Base-by-base conservation (phyloP, 2,113 vertebrate genomes). In the Calonectris borealis region DNA sequence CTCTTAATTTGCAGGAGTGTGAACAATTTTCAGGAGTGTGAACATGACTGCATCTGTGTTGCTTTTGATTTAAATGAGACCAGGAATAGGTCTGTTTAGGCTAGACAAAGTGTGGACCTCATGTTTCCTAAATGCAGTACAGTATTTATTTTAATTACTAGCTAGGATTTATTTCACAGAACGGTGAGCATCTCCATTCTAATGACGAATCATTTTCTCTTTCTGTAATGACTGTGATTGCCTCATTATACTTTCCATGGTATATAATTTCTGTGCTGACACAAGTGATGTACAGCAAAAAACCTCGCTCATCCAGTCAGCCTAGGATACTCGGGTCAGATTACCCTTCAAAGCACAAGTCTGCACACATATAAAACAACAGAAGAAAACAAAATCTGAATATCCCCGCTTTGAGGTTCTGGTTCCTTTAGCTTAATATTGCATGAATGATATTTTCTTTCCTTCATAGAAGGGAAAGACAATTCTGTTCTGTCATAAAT, bases 201-300 rank as follows among this genome's bases (percentile, higher is more conserved):
- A 96, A 95, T 83, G 88, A 95, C 3, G 0, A 90, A 90, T 91
- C 54, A 94, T 94, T 95, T 96, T 96, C 91, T 92, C 71, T 91
- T 96, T 96, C 91, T 90, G 46, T 70, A 94, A 92, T 68, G 58
- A 82, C 73, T 84, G 71, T 66, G 86, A 95, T 83, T 96, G 95
- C 80, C 52, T 95, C 87, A 65, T 93, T 95, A 93, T 81, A 72
- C 78, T 95, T 97, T 78, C 49, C 93, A 83, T 55, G 73, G 84
- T 78, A 36, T 94, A 32, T 94, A 95, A 94, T 96, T 95, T 95
- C 83, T 94, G 17, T 78, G 82, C 86, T 95, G 94, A 95, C 93
- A 92, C 73, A 85, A 91, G 76, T 57, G 75, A 75, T 52, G 73
- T 54, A 58, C 36, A 94, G 88, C 62, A 86, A 82, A 88, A 85